Percentiles rank a stretch among this genome's conserved stretches.
Conservation (phyloP, 2,888 invertebrate species). For the Cecidostiba fungosa region DNA sequence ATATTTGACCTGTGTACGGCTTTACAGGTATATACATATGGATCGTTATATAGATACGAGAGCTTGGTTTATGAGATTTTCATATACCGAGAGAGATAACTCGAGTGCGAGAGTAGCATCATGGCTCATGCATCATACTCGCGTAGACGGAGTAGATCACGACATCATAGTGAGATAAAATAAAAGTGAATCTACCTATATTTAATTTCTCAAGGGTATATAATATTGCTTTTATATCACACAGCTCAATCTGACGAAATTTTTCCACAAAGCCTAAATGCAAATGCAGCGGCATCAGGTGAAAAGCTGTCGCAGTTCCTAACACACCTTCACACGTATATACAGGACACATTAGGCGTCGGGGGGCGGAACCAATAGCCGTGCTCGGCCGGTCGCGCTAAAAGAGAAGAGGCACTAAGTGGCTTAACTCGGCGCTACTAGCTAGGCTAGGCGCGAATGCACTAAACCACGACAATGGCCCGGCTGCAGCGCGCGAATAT, state of each 20-base stretch:
- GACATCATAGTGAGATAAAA: background rate
- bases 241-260: too few relatives aligned
- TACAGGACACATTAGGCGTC: background rate
- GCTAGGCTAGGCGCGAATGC: constrained; percentile 60
- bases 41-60: background rate
- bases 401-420: constrained; percentile 73
- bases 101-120: too few relatives aligned
- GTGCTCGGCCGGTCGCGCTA: constrained; percentile 58
- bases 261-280: background rate
- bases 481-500: constrained; percentile 70
- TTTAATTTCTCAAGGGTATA: too few relatives aligned
- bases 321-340: too few relatives aligned
- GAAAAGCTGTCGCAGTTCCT: background rate
- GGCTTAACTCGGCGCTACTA: constrained; percentile 64
- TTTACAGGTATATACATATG: too few relatives aligned
- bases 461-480: constrained; percentile 65
- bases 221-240: too few relatives aligned
- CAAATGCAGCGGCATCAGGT: background rate
- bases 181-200: too few relatives aligned
- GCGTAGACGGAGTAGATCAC: too few relatives aligned
- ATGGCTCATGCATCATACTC: too few relatives aligned
- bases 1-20: background rate
- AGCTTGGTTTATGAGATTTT: background rate
- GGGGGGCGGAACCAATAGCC: constrained; percentile 41
- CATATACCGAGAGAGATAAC: background rate